A percentile compares a stretch with the other conserved stretches of the same genome.
Conservation (phyloP, 2,797 vertebrate species). For the Gymnodraco acuticeps region DNA sequence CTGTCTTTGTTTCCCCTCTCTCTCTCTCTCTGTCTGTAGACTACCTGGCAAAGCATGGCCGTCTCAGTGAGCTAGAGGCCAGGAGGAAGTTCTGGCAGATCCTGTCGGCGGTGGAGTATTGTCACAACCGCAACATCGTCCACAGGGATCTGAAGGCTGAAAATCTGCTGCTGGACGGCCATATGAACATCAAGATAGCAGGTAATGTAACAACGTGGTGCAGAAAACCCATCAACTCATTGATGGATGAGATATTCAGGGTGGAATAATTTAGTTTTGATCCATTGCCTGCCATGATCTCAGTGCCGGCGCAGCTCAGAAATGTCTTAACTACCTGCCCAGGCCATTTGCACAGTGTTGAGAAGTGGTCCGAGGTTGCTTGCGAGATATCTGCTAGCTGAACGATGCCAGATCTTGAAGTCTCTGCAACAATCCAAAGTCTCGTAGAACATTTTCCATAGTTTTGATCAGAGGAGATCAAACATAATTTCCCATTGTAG, state of each 20-base stretch:
- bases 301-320: conserved; percentile 41
- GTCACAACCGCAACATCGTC: conserved; percentile 94
- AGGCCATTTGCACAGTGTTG: conserved; percentile 57
- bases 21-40: conserved; percentile 80
- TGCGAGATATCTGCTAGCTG: conserved; percentile 34
- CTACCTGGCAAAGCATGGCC: conserved; percentile 96
- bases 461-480: conserved; percentile 10
- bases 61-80: conserved; percentile 94
- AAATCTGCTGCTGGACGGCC: conserved; percentile 94
- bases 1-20: conserved; percentile 11
- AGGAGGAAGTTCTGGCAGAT: conserved; percentile 99
- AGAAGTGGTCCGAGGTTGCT: conserved; percentile 49
- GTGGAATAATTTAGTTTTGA: conserved; percentile 35
- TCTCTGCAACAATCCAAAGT: conserved; percentile 30
- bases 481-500: not conserved
- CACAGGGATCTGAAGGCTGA: conserved; percentile 98
- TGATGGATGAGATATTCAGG: conserved; percentile 28
- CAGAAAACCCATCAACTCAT: not conserved
- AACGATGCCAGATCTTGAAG: conserved; percentile 32
- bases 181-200: conserved; percentile 99
- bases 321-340: conserved; percentile 59
- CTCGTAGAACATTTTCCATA: conserved; percentile 34
- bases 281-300: conserved; percentile 44
- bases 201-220: conserved; percentile 76
- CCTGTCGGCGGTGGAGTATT: conserved; percentile 96